Base-by-base conservation (phyloP, 2,797 vertebrate species). In the Cephalopachus bancanus region DNA sequence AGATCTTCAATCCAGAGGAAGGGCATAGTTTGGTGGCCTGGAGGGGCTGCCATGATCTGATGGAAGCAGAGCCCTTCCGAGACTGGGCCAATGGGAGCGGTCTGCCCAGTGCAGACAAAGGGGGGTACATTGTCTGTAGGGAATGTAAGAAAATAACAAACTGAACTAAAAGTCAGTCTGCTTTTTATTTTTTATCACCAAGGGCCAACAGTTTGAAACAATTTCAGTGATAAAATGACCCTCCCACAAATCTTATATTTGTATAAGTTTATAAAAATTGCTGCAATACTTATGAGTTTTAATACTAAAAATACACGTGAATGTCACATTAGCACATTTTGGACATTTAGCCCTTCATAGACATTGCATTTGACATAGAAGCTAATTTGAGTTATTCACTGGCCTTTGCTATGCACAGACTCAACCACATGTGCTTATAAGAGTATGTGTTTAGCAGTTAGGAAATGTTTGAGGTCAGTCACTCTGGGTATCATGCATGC, bases 171-270 rank as follows among this genome's bases (percentile, higher is more conserved):
- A 69, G 10, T 72, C 28, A 53, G 20, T 81, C 44, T 89, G 44
- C 5, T 94, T 37, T 92, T 60, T 81, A 76, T 83, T 60, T 79
- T 79, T 92, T 92, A 67, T 87, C 49, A 69, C 19, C 7, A 10
- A 64, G 4, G 33, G 5, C 11, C 86, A 83, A 33, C 20, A 90
- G 49, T 75, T 80, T 22, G 37, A 90, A 79, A 80, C 17, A 3
- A 37, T 69, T 26, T 84, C 71, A 80, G n/a, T 44, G 49, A 72
- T 37, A 72, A n/a, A 76, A 65, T 33, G 59, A 24, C 30, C 8
- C 14, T 88, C 30, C 28, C 9, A 26, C 17, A 67, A 65, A 60
- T 71, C n/a, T 67, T 85, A 85, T 28, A 59, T 30, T 91, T 20
- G 26, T 60, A 0, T 44, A 59, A 83, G 17, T 55, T 86, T 60